phyloP scores from a whole-genome alignment of 1,140 invertebrate species.

The Steinernema khuongi region DNA sequence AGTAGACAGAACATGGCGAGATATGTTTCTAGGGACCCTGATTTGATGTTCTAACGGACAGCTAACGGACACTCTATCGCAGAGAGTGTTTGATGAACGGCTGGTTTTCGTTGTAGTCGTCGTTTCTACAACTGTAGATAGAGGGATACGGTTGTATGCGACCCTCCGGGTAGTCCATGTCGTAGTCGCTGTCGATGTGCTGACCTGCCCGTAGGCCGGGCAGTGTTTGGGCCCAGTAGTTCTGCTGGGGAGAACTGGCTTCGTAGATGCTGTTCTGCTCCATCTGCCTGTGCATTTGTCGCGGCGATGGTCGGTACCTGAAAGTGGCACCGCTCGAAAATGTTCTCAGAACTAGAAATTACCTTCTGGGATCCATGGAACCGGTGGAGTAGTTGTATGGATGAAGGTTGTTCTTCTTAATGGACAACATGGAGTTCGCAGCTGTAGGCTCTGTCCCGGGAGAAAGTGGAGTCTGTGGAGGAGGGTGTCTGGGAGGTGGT shows the following conservation, averaged over 20 bases:
- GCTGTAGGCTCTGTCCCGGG: background rate
- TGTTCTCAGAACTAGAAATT: background rate
- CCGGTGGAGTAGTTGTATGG: background rate
- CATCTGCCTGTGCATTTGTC: background rate
- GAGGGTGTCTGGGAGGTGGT: background rate
- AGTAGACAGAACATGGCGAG: background rate
- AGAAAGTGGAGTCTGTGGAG: background rate
- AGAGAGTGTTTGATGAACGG: background rate
- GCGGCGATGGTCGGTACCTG: background rate
- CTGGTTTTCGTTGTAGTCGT: background rate
- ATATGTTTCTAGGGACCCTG: background rate
- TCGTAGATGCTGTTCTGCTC: background rate
- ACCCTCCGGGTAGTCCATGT: background rate
- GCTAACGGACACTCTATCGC: background rate
- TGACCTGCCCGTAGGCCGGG: background rate
- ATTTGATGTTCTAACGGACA: background rate
- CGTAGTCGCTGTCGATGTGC: slow-evolving; percentile 12
- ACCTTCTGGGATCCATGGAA: background rate
- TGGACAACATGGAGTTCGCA: background rate
- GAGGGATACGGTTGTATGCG: background rate
- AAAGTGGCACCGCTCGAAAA: background rate
- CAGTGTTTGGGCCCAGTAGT: slow-evolving; percentile 2
- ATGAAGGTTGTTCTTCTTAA: background rate
- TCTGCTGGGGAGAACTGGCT: slow-evolving; percentile 1
- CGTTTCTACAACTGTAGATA: background rate